Base-by-base conservation (phyloP, 1,140 invertebrate genomes). In the Stegodyphus mimosarum region DNA sequence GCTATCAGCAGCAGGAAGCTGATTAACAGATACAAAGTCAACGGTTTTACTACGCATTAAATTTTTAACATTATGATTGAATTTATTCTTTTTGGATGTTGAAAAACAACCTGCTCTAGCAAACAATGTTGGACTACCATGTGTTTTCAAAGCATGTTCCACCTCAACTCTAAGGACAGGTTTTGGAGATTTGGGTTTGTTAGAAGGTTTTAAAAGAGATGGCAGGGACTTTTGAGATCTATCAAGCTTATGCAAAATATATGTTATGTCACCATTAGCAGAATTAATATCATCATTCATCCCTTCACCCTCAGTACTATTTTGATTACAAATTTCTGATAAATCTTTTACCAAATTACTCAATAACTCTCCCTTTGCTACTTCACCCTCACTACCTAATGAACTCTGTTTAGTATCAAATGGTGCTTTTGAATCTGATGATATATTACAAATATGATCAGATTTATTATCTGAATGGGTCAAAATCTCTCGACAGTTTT, bases 191-290 rank as follows among this genome's bases (percentile, higher is more conserved):
- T 72, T 81, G 0, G 78, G 69, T 76, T 75, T 84, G 33, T 33
- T 33, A 9, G 53, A 63, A 63, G 72, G 72, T 71, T 77, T 77
- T 63, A 71, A 71, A 63, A 63, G 48, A 69, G 66, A 70, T 63
- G 66, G 33, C 9, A 71, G 18, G n/a, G 83, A 60, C 53, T 77
- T 77, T 73, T 77, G 83, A 48, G 83, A 86, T 78, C 72, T 78
- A 73, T 87, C 52, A 49, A 77, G 86, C 60, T 90, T 88, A 83
- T 91, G 90, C 7, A 92, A 88, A 60, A 89, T 88, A 84, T 92
- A 92, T 0, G 91, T 90, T 81, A 91, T 91, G 51, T 91, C 90
- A n/a, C 90, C 90, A 84, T 91, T 90, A 50, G 90, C 84, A 84
- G 90, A 88, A 33, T 81, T 75, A 51, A 80, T 75, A 78, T 88